These are phyloP conservation scores for Conchocele bisecta DNA, from an alignment of 2,888 invertebrate species.

Conservation along the genomic window DNA sequence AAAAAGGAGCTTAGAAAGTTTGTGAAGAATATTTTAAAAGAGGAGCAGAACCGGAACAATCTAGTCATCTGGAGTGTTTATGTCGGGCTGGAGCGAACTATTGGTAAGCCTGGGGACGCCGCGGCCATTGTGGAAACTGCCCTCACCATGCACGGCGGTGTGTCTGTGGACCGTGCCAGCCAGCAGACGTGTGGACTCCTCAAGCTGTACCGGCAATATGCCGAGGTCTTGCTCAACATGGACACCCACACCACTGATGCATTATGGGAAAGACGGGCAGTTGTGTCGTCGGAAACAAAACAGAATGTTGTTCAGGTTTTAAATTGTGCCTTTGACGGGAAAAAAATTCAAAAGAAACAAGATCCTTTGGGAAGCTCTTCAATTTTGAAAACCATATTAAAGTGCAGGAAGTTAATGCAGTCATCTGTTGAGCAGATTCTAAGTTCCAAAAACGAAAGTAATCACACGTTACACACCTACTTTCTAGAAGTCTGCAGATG, in stretches of 20 bases:
- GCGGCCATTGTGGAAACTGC: slow-evolving; percentile 75
- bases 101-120: slow-evolving; percentile 76
- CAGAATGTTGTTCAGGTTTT: slow-evolving; percentile 47
- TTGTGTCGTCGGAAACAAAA: slow-evolving; percentile 21
- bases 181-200: slow-evolving; percentile 46
- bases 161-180: slow-evolving; percentile 13
- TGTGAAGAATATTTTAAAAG: slow-evolving; percentile 78
- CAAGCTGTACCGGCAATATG: slow-evolving; percentile 60
- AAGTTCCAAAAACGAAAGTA: no score
- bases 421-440: slow-evolving; percentile 5
- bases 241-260: not conserved
- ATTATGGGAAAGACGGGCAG: slow-evolving; percentile 16
- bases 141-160: slow-evolving; percentile 65
- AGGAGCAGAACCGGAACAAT: slow-evolving; percentile 79
- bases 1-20: slow-evolving; percentile 77
- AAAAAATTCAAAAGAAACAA: slow-evolving; percentile 46
- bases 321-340: slow-evolving; percentile 54
- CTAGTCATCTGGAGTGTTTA: slow-evolving; percentile 79
- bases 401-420: slow-evolving; percentile 41
- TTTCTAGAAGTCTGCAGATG: slow-evolving; percentile 66
- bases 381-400: slow-evolving; percentile 54
- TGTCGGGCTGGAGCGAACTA: slow-evolving; percentile 72
- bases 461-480: not conserved
- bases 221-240: slow-evolving; percentile 63
- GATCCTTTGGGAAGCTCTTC: slow-evolving; percentile 31